phyloP scores from a whole-genome alignment of 2,888 invertebrate genomes.

The Eudemis profundana region DNA sequence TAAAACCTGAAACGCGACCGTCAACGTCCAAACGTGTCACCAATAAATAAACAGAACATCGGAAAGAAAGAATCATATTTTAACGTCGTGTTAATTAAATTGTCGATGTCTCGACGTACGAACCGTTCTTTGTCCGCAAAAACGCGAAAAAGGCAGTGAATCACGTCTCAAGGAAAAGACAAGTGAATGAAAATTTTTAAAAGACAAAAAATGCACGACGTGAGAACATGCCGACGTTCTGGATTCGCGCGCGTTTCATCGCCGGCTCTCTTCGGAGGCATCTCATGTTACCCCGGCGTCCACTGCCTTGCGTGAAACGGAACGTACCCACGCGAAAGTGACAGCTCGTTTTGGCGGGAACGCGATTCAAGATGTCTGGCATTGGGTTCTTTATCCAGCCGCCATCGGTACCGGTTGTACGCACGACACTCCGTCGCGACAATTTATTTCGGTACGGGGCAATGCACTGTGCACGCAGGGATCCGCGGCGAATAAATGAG shows the following conservation, averaged over 20 bases:
- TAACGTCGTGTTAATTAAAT: constrained; percentile 43
- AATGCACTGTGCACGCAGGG: constrained; percentile 81
- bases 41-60: constrained; percentile 32
- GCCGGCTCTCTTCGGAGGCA: constrained; percentile 54
- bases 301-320: constrained; percentile 52
- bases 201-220: constrained; percentile 56
- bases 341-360: constrained; percentile 69
- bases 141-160: constrained; percentile 46
- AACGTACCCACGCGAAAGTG: constrained; percentile 63
- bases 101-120: constrained; percentile 32
- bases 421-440: constrained; percentile 73
- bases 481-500: constrained; percentile 71
- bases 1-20: constrained; percentile 16
- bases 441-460: constrained; percentile 85
- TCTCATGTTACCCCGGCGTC: constrained; percentile 54
- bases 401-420: constrained; percentile 80
- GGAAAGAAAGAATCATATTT: constrained; percentile 39
- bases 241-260: constrained; percentile 52
- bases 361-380: constrained; percentile 57
- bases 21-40: constrained; percentile 21
- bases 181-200: constrained; percentile 62
- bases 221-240: constrained; percentile 44
- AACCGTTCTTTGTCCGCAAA: constrained; percentile 27
- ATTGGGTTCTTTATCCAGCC: constrained; percentile 58
- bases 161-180: constrained; percentile 57